phyloP scores from a whole-genome alignment of 2,113 vertebrate genomes.

The Coptodon rendalli region DNA sequence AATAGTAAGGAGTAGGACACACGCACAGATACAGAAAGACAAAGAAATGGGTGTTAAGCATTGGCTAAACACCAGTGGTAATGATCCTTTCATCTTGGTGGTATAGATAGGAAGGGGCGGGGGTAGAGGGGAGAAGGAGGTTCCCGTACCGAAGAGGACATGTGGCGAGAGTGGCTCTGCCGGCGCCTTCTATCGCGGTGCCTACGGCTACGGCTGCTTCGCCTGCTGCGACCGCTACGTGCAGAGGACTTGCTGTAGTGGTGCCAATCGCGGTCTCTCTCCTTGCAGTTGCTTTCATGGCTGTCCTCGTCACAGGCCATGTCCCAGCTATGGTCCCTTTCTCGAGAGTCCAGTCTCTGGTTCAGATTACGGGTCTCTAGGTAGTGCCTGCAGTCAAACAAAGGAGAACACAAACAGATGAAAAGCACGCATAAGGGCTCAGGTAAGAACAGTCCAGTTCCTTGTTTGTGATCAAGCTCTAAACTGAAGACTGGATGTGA shows the following conservation, averaged over 20 bases:
- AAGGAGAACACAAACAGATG: background rate
- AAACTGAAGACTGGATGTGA: conserved; percentile 6
- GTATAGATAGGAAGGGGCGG: conserved; percentile 2
- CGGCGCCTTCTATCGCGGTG: conserved; percentile 76
- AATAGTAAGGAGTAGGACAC: conserved; percentile 18
- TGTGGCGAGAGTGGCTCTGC: conserved; percentile 73
- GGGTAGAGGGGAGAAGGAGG: background rate
- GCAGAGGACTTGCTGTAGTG: conserved; percentile 94
- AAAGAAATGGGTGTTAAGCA: conserved; percentile 31
- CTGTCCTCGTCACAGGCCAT: conserved; percentile 70
- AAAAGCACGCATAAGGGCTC: background rate
- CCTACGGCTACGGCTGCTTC: conserved; percentile 75
- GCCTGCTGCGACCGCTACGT: conserved; percentile 79
- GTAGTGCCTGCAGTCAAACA: conserved; percentile 55
- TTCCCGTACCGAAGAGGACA: conserved; percentile 85
- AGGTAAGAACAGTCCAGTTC: background rate
- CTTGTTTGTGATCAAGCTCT: background rate
- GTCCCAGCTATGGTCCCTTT: conserved; percentile 73
- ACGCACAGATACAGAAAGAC: conserved; percentile 29
- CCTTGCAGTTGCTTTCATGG: conserved; percentile 43
- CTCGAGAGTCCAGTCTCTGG: conserved; percentile 72
- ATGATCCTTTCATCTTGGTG: conserved; percentile 39
- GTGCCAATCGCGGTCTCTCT: conserved; percentile 79
- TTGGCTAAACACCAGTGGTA: conserved; percentile 49
- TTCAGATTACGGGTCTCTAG: conserved; percentile 64